A percentile compares a stretch with the other conserved stretches of the same genome.
These are phyloP conservation scores for Eupithecia pulchellata DNA, from an alignment of 2,888 invertebrate species.

Conservation along the genomic window DNA sequence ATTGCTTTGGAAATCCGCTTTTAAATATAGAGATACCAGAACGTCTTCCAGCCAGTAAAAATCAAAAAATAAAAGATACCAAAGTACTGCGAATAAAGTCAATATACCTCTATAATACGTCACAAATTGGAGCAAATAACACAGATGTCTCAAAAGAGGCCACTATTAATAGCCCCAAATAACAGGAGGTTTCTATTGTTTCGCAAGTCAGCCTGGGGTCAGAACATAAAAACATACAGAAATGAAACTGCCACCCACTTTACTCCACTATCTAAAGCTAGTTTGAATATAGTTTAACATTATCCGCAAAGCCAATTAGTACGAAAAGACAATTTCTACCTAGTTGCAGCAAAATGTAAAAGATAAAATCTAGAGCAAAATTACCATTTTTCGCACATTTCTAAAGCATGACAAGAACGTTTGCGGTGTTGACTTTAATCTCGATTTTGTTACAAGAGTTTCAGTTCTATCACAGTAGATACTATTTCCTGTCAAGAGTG, in stretches of 20 bases:
- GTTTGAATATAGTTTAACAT: neutral
- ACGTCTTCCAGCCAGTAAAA: no score
- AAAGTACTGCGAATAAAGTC: neutral
- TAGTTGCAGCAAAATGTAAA: neutral
- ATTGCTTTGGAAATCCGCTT: no score
- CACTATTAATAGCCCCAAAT: constrained; percentile 13
- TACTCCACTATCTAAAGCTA: neutral
- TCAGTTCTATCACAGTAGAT: constrained; percentile 18
- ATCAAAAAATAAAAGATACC: neutral
- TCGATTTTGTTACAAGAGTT: constrained; percentile 1
- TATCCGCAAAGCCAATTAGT: constrained; percentile 2
- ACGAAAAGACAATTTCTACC: neutral
- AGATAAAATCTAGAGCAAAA: constrained; percentile 7
- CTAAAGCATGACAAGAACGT: constrained; percentile 2
- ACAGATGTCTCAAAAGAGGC: constrained; percentile 9
- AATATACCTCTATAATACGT: constrained; percentile 3
- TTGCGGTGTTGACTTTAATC: neutral
- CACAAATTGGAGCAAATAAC: constrained; percentile 11
- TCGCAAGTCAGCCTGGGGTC: constrained; percentile 62
- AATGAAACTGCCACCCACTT: neutral
- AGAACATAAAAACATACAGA: constrained; percentile 50
- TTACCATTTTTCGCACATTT: neutral
- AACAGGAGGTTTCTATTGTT: constrained; percentile 29
- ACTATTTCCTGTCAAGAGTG: constrained; percentile 33
- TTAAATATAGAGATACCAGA: no score